Evolutionary conservation across 2,113 vertebrate genomes (phyloP).

Genomic region (Prunella himalayana): DNA sequence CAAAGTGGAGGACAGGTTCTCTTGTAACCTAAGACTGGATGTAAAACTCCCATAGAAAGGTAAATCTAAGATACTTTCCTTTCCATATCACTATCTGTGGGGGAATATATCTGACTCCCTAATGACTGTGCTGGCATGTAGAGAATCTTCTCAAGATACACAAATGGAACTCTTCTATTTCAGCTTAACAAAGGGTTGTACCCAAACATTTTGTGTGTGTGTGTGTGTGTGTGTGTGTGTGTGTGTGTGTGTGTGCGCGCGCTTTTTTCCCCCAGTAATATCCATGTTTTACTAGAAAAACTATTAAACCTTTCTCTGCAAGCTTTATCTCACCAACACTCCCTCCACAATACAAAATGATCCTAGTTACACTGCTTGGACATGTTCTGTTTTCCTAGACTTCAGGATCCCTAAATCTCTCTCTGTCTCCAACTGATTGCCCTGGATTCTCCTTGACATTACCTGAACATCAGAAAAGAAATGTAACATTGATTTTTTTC

Average conservation of each 20-base stretch:
- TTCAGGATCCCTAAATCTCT: neutral
- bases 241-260: neutral
- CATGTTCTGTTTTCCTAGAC: neutral
- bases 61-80: neutral
- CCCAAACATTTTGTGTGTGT: neutral
- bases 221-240: neutral
- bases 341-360: neutral
- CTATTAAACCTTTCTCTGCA: neutral
- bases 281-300: neutral
- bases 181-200: neutral
- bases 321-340: neutral
- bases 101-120: neutral
- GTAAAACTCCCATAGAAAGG: neutral
- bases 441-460: neutral
- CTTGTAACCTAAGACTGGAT: neutral
- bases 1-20: neutral
- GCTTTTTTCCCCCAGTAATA: neutral
- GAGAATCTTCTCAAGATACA: neutral
- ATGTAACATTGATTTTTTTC: neutral
- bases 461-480: neutral
- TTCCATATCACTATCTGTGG: neutral
- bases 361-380: neutral
- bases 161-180: neutral
- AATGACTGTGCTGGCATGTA: neutral
- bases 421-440: neutral